Evolutionary conservation across 2,797 vertebrate genomes (phyloP), one percentile per base, ranked within the genome.

Genomic region (Schizopygopsis pylzovi): DNA sequence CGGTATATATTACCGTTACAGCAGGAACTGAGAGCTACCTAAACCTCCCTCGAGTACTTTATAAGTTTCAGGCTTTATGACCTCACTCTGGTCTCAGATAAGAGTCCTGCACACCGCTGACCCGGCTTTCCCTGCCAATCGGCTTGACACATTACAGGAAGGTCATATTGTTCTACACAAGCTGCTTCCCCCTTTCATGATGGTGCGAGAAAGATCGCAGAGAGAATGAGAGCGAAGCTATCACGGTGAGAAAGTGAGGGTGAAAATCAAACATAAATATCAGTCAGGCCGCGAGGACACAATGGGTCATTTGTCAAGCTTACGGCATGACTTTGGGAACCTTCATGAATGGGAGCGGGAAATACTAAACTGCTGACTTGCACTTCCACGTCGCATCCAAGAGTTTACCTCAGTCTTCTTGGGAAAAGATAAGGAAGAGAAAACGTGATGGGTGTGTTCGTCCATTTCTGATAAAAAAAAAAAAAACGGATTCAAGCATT

Each of bases 101-200:
- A 92, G 87, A 67, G 33, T 67, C 49, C 78, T 76, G 78, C 81
- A 33, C 72, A 70, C 59, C 18, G 61, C 72, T 75, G 86, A 56
- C 84, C 70, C 80, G 13, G 20, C 65, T 72, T 37, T 59, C 54
- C 4, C 22, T 76, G 81, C 82, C 81, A 86, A 91, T 84, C 81
- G 75, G 89, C 84, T 86, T 70, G 86, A 92, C 91, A 91, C 87
- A 47, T 90, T 91, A 87, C 90, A 94, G 94, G 94, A 95, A 96
- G 90, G 83, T 33, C 90, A 89, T 91, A 94, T 94, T 95, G 93
- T 95, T 95, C 89, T 87, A 85, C 90, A 93, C 92, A 94, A 93
- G 93, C 90, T 90, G 91, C 90, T 95, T 94, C 93, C 93, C 84
- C 76, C 63, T 22, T 84, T 85, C 71, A 85, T 81, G 45, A 52